Conservation (phyloP, 2,797 vertebrate genomes). For the Enteromius fasciolatus region DNA sequence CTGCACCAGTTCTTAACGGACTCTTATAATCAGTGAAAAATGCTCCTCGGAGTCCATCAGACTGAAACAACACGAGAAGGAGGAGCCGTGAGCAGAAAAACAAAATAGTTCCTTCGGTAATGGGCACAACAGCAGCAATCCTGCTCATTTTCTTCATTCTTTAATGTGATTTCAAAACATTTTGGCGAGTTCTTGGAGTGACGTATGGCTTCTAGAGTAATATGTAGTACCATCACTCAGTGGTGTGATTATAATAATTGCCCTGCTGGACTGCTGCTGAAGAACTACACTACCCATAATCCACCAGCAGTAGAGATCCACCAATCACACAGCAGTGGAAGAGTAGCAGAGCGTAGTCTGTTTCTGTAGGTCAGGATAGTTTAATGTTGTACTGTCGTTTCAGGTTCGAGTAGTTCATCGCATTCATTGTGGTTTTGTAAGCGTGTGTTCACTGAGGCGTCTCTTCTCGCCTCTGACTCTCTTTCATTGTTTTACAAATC, state of each 20-base stretch:
- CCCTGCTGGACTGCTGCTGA: background rate
- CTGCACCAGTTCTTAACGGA: background rate
- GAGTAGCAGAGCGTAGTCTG: background rate
- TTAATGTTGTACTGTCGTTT: background rate
- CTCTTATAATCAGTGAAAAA: constrained; percentile 14
- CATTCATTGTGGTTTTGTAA: background rate
- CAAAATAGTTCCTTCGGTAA: constrained; percentile 13
- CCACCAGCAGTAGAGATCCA: background rate
- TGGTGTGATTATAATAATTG: background rate
- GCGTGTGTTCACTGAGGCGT: background rate
- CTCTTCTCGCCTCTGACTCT: background rate
- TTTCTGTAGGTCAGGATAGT: background rate
- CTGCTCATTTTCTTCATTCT: constrained; percentile 26
- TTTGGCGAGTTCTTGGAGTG: background rate
- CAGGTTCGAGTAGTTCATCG: background rate
- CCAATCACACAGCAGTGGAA: background rate
- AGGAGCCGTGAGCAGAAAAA: constrained; percentile 39
- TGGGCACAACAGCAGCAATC: background rate
- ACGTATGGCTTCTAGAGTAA: background rate
- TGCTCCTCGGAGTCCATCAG: constrained; percentile 7
- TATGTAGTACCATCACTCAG: too few species aligned
- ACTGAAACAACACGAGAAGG: constrained; percentile 30
- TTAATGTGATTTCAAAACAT: background rate
- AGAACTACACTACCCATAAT: background rate
- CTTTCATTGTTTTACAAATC: constrained; percentile 19